Evolutionary conservation across 2,797 vertebrate genomes (phyloP), one percentile per base, ranked within the genome.

Genomic region (Cirrhinus mrigala): DNA sequence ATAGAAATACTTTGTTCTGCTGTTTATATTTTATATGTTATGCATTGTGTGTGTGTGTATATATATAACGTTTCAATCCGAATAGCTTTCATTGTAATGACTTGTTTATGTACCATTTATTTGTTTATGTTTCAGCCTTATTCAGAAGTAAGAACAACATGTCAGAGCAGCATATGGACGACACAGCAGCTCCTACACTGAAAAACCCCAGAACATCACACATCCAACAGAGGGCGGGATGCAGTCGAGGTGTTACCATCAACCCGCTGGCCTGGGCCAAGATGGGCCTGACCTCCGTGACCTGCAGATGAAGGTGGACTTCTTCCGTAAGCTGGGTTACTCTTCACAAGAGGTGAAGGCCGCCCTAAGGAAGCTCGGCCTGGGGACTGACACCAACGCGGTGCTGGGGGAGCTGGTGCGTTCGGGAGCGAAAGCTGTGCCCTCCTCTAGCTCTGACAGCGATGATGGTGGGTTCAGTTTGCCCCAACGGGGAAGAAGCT

Each of bases 321-420:
- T 97, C 90, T 99, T 98, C 92, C 95, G 97, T 54, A 99, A 99
- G 86, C 94, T 99, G 89, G 98, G 98, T 62, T 99, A 98, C 90
- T 95, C 97, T 0, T 83, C 94, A 0, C 88, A 90, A 1, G 96
- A 99, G 90, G 96, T 97, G 84, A 92, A 92, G 81, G 88, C 93
- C 0, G 97, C 95, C 40, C 93, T 99, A 85, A 94, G 92, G 80
- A 99, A 97, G 92, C 94, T 97, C 73, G 97, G 97, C 56, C 87
- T 95, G 9, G 91, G 88, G 48, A 95, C 97, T 0, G 98, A 99
- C 92, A 99, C 97, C 68, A 99, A 99, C 91, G 91, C 97, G 0
- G 94, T 98, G 86, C 94, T 99, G 11, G 97, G 96, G 48, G 98
- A 99, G 91, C 93, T 99, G 91, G 96, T 99, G 14, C 95, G 94